Evolutionary conservation across 2,113 vertebrate species (phyloP), one percentile per base, ranked within the genome.

Genomic region (Myxocyprinus asiaticus): DNA sequence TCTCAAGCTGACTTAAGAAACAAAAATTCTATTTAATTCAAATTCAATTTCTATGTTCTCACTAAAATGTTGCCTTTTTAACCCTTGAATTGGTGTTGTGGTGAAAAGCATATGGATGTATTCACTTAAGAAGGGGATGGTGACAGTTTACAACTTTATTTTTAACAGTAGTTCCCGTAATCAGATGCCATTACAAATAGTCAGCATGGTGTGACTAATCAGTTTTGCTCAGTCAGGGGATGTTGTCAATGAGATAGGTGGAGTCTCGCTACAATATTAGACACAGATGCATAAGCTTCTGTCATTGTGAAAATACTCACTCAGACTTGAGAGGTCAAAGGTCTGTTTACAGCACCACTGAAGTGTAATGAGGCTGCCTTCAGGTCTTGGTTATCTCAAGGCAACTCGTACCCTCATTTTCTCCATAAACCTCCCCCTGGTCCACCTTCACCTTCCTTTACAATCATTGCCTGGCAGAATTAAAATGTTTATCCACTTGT

Each of bases 401-500:
- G 44, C 45, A 58, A 33, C 7, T 7, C 68, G 22, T 12, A 1
- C 11, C 5, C 53, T 72, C 45, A 7, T 11, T 47, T 64, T 50
- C 17, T 78, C 33, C 9, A 61, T 67, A 12, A 12, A 33, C 33
- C 50, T 62, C 44, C 10, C 44, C 4, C 8, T 61, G 42, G 50
- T 79, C 48, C 50, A 45, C 42, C 48, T 45, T 53, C n/a, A 51
- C 9, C 56, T 50, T 59, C 45, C 58, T 50, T 72, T 55, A 79
- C 58, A 45, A 72, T 44, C 42, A 64, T 14, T 56, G 48, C 7
- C 61, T 48, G 11, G 75, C 65, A 58, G 48, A 84, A 80, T 80
- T 74, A 80, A 80, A 80, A 84, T 63, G 72, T 84, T 84, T 80
- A 70, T 82, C 82, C 56, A 56, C 73, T 73, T 81, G 81, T 63